Base-by-base conservation (phyloP, 2,113 vertebrate species). In the Peromyscus leucopus region DNA sequence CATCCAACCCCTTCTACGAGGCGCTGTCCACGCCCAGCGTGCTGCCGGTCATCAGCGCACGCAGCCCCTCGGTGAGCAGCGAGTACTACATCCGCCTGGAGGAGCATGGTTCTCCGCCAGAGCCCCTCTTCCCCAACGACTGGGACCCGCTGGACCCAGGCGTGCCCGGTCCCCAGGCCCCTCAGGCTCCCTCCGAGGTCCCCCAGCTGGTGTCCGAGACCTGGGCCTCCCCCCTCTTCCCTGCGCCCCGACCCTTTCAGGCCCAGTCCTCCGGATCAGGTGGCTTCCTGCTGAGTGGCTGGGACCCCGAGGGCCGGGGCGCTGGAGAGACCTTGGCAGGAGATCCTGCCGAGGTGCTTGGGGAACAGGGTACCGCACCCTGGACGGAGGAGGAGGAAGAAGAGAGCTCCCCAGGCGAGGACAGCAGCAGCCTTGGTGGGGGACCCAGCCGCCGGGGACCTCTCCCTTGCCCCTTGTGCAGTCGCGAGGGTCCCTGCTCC, bases 81-180 rank as follows among this genome's bases (percentile, higher is more conserved):
- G 99, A 99, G 97, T 99, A 99, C 97, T 99, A 99, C 97, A 99
- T 99, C 95, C 98, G 99, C 67, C 98, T 99, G 90, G 99, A 99
- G 97, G 99, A 99, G 97, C 99, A 99, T 7, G 99, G 99, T 76
- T 98, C 98, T 75, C 98, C 98, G 0, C 98, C 97, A 0, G 98
- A 97, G 95, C 98, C 97, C 93, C 98, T 93, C 97, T 99, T 90
- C 91, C 97, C 98, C 36, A 99, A 99, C 0, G 97, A 99, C 78
- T 99, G 99, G 96, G 99, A 99, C 95, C 99, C 99, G 0, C 98
- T 97, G 98, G 99, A 94, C 98, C 99, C 10, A 93, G 98, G 98
- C 31, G 97, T 97, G 48, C 93, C 97, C 0, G 94, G 92, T 63
- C 88, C 98, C 63, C 98, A 98, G 93, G 95, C 98, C 24, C 94